phyloP scores from a whole-genome alignment of 1,140 invertebrate species.

The Drosophila rhopaloa region DNA sequence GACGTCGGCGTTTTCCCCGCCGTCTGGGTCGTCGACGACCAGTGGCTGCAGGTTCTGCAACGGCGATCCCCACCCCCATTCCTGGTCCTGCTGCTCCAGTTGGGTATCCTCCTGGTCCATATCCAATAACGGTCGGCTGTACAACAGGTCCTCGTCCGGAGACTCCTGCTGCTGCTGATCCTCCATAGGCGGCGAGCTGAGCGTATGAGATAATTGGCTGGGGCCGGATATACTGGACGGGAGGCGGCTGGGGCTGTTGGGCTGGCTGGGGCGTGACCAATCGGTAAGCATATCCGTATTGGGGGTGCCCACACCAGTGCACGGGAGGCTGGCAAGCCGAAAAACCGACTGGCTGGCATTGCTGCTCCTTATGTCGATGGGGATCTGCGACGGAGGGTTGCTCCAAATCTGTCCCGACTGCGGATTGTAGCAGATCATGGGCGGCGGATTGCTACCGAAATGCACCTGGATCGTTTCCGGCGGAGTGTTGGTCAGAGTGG shows the following conservation, averaged over 20 bases:
- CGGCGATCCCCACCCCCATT: neutral
- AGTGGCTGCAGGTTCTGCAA: neutral
- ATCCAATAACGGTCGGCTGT: constrained; percentile 32
- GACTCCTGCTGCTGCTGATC: neutral
- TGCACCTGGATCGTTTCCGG: neutral
- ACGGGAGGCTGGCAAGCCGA: constrained; percentile 46
- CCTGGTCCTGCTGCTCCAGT: neutral
- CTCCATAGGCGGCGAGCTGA: neutral
- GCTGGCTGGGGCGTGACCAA: neutral
- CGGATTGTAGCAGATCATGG: neutral
- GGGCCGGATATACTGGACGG: constrained; percentile 13
- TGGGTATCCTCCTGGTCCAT: constrained; percentile 24
- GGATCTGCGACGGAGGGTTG: neutral
- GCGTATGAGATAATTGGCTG: neutral
- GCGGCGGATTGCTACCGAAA: neutral
- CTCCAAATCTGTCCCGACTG: neutral
- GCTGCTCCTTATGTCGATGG: neutral
- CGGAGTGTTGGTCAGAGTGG: neutral
- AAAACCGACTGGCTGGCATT: constrained; percentile 53
- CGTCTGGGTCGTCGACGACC: neutral
- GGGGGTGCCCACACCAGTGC: constrained; percentile 32
- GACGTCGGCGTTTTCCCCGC: neutral
- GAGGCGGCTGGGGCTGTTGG: neutral
- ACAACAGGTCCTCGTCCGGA: constrained; percentile 11
- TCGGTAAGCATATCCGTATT: neutral